Conservation (phyloP, 2,113 vertebrate genomes). For the Sturnira hondurensis region DNA sequence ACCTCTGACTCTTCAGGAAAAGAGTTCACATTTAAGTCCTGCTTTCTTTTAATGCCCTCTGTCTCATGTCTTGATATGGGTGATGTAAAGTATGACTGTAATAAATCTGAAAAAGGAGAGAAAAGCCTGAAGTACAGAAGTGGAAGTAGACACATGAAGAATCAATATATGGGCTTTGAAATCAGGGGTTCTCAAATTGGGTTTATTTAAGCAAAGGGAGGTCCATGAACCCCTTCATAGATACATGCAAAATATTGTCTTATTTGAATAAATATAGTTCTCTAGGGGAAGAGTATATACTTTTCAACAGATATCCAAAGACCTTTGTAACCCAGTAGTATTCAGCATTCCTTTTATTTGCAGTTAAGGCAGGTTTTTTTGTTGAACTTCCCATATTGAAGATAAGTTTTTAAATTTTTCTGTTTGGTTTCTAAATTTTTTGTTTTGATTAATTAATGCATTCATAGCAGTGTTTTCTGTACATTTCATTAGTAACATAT, state of each 20-base stretch:
- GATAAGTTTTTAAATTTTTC: background rate
- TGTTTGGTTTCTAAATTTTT: background rate
- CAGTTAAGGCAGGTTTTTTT: background rate
- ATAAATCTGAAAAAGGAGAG: background rate
- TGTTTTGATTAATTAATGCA: background rate
- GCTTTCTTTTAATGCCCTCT: background rate
- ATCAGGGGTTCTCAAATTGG: background rate
- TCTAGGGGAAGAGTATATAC: background rate
- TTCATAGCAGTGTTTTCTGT: background rate
- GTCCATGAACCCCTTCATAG: background rate
- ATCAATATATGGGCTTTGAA: background rate
- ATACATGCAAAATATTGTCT: background rate
- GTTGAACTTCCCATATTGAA: background rate
- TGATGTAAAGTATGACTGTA: background rate
- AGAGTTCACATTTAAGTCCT: background rate
- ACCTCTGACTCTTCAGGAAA: background rate
- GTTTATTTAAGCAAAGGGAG: background rate
- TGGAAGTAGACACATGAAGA: background rate
- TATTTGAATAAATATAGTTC: background rate
- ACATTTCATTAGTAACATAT: background rate
- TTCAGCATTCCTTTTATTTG: background rate
- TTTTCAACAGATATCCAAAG: background rate
- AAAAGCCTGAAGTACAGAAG: background rate
- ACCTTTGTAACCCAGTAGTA: background rate
- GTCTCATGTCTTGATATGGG: background rate